phyloP scores from a whole-genome alignment of 2,888 invertebrate species.

The Lasioglossum malachurum region DNA sequence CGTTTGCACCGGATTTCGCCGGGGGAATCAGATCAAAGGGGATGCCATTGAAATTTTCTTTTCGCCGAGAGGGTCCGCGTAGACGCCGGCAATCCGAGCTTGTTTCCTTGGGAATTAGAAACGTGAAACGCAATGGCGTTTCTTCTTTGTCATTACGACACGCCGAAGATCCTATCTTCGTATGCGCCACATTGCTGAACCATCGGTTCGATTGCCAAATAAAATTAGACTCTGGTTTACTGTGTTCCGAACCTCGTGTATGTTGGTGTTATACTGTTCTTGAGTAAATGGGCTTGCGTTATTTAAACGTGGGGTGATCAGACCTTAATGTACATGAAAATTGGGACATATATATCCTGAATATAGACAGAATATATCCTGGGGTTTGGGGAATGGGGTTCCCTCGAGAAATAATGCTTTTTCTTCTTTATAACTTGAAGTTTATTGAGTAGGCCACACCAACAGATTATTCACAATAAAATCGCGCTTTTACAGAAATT shows the following conservation, averaged over 20 bases:
- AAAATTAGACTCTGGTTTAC: neutral
- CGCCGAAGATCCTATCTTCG: neutral
- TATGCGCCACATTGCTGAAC: neutral
- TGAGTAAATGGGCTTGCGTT: neutral
- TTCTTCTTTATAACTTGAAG: too few species aligned
- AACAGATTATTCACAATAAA: too few species aligned
- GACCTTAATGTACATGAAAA: too few species aligned
- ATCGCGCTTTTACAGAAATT: too few species aligned
- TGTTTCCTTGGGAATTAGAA: neutral
- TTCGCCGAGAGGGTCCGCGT: conserved; percentile 3
- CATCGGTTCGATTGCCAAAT: neutral
- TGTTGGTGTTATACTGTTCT: neutral
- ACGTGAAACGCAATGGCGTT: neutral
- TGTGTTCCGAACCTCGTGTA: neutral
- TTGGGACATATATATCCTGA: too few species aligned
- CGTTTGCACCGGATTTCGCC: conserved; percentile 19
- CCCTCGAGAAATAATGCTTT: too few species aligned
- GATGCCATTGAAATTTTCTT: conserved; percentile 17
- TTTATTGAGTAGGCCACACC: too few species aligned
- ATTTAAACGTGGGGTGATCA: neutral
- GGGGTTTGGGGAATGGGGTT: too few species aligned
- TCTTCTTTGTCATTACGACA: neutral
- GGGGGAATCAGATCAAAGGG: conserved; percentile 9
- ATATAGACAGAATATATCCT: too few species aligned
- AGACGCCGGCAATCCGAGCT: neutral